phyloP scores from a whole-genome alignment of 2,797 vertebrate genomes.

The Neoniphon sammara region DNA sequence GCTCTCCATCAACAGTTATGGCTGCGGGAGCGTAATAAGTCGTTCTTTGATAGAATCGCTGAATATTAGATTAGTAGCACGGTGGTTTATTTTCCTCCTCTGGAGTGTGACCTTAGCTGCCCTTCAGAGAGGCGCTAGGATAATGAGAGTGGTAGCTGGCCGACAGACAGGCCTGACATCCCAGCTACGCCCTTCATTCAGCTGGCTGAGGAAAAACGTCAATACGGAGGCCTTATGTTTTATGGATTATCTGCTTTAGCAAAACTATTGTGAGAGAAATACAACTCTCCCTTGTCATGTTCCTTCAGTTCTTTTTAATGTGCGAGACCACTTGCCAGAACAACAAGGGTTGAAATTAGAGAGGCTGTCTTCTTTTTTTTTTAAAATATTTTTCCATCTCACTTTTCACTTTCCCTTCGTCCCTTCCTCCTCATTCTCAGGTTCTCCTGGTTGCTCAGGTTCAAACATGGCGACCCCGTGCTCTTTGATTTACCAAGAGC shows the following conservation, averaged over 20 bases:
- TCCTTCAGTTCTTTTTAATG: conserved; percentile 72
- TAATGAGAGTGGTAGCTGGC: conserved; percentile 80
- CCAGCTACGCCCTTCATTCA: conserved; percentile 79
- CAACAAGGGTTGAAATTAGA: conserved; percentile 71
- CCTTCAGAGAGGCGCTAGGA: conserved; percentile 70
- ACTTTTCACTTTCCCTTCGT: conserved; percentile 35
- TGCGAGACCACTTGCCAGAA: conserved; percentile 68
- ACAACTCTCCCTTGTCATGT: conserved; percentile 80
- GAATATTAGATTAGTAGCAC: conserved; percentile 72
- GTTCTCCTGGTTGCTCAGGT: conserved; percentile 29
- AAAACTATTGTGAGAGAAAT: conserved; percentile 78
- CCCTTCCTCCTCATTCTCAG: conserved; percentile 29
- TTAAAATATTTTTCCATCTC: conserved; percentile 58
- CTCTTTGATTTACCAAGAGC: conserved; percentile 33
- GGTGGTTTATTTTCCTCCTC: conserved; percentile 74
- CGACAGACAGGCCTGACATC: conserved; percentile 76
- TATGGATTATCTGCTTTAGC: conserved; percentile 81
- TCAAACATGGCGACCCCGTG: conserved; percentile 29
- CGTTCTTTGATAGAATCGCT: conserved; percentile 65
- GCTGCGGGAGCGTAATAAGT: conserved; percentile 61
- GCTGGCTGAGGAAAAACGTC: conserved; percentile 74
- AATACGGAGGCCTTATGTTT: conserved; percentile 81
- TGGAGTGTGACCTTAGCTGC: conserved; percentile 79
- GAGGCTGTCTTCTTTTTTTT: conserved; percentile 60
- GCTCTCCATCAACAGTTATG: conserved; percentile 52